A percentile compares a stretch with the other conserved stretches of the same genome.
Evolutionary conservation across 2,797 vertebrate species (phyloP).

Genomic region (Enteromius fasciolatus): DNA sequence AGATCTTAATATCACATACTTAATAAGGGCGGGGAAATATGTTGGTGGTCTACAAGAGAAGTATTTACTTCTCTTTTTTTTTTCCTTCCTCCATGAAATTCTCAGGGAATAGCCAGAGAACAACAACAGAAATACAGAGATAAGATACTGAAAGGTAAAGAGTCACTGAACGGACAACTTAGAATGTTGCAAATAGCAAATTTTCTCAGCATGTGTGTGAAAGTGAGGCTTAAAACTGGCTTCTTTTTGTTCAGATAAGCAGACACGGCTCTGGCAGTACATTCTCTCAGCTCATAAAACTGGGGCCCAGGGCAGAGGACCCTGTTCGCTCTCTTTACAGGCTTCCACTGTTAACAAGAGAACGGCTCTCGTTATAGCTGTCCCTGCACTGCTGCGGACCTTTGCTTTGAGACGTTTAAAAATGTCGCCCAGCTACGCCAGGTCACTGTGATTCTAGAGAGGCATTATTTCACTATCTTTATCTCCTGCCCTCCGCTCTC

Average conservation of each 20-base stretch:
- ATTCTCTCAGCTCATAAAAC: conserved; percentile 53
- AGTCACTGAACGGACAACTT: neutral
- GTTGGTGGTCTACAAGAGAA: conserved; percentile 39
- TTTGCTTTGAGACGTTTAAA: conserved; percentile 48
- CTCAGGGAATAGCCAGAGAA: conserved; percentile 17
- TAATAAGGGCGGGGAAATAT: conserved; percentile 47
- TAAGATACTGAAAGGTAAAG: neutral
- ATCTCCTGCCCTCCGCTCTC: conserved; percentile 10
- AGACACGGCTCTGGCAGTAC: conserved; percentile 46
- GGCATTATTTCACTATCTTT: conserved; percentile 31
- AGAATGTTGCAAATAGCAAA: conserved; percentile 15
- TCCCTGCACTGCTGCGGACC: conserved; percentile 26
- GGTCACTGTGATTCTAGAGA: conserved; percentile 41
- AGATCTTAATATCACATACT: conserved; percentile 44
- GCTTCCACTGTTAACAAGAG: conserved; percentile 51
- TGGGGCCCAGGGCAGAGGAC: conserved; percentile 49
- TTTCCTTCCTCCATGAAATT: neutral
- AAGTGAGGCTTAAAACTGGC: conserved; percentile 22
- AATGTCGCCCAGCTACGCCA: conserved; percentile 21
- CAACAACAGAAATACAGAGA: neutral
- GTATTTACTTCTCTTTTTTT: conserved; percentile 17
- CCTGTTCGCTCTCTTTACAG: conserved; percentile 47
- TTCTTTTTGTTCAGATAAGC: conserved; percentile 45
- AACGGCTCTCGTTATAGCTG: conserved; percentile 51
- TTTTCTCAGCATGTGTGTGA: conserved; percentile 28